A percentile compares a stretch with the other conserved stretches of the same genome.
These are phyloP conservation scores for Gymnorhina tibicen DNA, from an alignment of 2,113 vertebrate species.

Conservation along the genomic window DNA sequence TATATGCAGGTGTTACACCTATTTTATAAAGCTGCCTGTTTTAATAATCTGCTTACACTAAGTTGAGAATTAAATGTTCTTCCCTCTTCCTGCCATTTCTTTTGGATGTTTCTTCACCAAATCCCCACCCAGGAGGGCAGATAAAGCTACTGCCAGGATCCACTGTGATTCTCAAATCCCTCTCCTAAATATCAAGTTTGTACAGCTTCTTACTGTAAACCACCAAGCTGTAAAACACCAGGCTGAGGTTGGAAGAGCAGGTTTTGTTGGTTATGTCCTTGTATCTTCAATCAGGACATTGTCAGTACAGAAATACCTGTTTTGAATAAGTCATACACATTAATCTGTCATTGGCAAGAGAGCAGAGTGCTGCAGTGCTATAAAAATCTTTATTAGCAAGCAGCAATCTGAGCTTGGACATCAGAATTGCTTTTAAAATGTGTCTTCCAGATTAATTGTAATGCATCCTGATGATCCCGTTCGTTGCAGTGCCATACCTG, in stretches of 20 bases:
- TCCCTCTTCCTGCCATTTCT: neutral
- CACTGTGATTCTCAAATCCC: neutral
- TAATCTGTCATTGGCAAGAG: neutral
- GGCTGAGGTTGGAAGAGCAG: neutral
- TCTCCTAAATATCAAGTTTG: neutral
- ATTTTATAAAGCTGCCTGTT: neutral
- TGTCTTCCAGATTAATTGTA: neutral
- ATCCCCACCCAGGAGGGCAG: neutral
- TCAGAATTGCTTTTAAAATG: neutral
- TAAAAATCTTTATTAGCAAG: neutral
- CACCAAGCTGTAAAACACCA: neutral
- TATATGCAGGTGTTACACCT: neutral
- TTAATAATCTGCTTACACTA: neutral
- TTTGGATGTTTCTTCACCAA: neutral
- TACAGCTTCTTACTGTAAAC: neutral
- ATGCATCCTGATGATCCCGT: neutral
- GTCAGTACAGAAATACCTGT: neutral
- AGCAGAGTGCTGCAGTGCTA: slow-evolving; percentile 12
- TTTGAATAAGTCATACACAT: neutral
- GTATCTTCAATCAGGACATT: neutral
- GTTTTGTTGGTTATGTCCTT: neutral
- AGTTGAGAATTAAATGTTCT: neutral
- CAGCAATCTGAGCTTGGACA: neutral
- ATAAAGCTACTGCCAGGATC: neutral
- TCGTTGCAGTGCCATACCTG: neutral